These are phyloP conservation scores for Peromyscus eremicus DNA, from an alignment of 2,797 vertebrate species.

Conservation along the genomic window DNA sequence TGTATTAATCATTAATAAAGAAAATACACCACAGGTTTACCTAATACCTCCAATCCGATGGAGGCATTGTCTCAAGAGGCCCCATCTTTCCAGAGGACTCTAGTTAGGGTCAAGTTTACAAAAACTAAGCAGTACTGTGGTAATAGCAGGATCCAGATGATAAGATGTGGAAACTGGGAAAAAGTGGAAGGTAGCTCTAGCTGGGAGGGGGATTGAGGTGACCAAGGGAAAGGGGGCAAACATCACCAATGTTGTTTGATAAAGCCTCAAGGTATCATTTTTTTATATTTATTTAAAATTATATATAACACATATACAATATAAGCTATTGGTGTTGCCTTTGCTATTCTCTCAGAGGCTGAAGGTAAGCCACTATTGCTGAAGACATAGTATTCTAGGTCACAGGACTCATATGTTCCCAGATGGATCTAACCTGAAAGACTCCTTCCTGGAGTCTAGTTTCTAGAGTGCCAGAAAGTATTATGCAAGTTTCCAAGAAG, in stretches of 20 bases:
- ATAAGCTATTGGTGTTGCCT: neutral
- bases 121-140: neutral
- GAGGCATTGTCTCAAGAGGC: neutral
- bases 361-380: neutral
- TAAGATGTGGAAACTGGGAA: neutral
- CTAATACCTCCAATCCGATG: neutral
- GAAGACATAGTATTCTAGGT: neutral
- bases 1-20: neutral
- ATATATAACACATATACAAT: neutral
- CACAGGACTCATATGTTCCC: neutral
- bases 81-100: neutral
- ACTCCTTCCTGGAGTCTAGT: neutral
- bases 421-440: neutral
- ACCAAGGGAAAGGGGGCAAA: neutral
- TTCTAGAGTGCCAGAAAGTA: neutral
- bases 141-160: too few species aligned
- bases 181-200: neutral
- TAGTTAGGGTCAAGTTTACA: neutral
- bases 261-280: neutral
- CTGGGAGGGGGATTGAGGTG: neutral
- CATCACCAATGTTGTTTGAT: neutral
- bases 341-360: neutral
- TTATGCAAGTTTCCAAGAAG: neutral
- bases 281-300: neutral
- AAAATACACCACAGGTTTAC: neutral